Evolutionary conservation across 2,888 invertebrate genomes (phyloP), one percentile per base, ranked within the genome.

Genomic region (Graphium colonna): DNA sequence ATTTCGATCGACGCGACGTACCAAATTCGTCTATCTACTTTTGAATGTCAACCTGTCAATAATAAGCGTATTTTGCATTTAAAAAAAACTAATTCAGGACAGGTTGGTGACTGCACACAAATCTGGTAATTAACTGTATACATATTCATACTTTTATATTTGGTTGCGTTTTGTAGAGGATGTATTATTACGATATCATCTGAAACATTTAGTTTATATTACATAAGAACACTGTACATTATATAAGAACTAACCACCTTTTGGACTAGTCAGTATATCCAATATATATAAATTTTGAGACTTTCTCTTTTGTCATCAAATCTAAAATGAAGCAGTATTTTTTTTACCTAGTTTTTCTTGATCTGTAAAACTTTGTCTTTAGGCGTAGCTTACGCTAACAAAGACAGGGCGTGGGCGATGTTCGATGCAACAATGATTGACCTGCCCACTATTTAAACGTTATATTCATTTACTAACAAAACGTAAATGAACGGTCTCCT

Each of bases 401-500:
- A 21, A 21, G 21, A 5, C 21, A 21, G 2, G 5, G 5, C 21
- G 21, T 21, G 5, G 2, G 21, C 21, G 21, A 7, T 31, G 10
- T 31, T 31, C 31, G 31, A 9, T 5, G 31, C 1, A 31, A 1
- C 1, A 31, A 31, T 9, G 31, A 31, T 31, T 31, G 31, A 10
- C 5, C 31, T 9, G 36, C 36, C 1, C 9, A 10, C 33, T 36
- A 12, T 36, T 36, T 36, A 12, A 36, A 12, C 36, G n/a, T 36
- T 1, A 36, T 36, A 13, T 36, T 5, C n/a, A 36, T 36, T 7
- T 40, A 40, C 39, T 10, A 18, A 3, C 18, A 41, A 21, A 13
- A 42, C 13, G 15, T 15, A 44, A 40, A 49, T 31, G 28, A 39
- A 49, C 44, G 13, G 21, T 50, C 18, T 36, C 26, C 45, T 50